These are phyloP conservation scores for Andrena haemorrhoa DNA, from an alignment of 2,888 invertebrate species.

Conservation along the genomic window DNA sequence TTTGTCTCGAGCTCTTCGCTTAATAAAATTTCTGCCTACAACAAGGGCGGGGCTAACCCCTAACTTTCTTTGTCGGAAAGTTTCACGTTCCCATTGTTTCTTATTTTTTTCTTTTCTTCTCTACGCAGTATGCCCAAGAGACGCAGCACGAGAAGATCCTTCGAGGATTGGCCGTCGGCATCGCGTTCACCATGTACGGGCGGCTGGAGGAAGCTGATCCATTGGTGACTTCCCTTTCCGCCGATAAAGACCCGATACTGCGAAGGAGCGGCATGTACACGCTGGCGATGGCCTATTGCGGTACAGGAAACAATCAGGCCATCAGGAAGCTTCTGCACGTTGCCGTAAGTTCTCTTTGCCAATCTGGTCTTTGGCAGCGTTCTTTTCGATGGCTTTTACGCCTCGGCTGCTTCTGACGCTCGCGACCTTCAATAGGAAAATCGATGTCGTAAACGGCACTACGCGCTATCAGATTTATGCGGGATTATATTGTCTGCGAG, in stretches of 20 bases:
- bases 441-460: background rate
- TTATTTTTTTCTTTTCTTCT: conserved; percentile 11
- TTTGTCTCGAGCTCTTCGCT: background rate
- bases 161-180: conserved; percentile 98
- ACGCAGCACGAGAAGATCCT: conserved; percentile 99
- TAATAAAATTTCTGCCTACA: background rate
- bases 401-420: background rate
- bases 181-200: conserved; percentile 98
- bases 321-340: conserved; percentile 97
- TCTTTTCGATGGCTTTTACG: background rate
- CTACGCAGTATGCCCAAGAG: conserved; percentile 93
- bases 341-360: conserved; percentile 89
- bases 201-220: conserved; percentile 98
- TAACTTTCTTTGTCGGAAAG: background rate
- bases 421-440: background rate
- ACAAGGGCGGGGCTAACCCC: background rate
- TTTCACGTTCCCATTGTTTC: background rate
- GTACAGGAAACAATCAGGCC: conserved; percentile 98
- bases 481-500: conserved; percentile 3
- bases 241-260: conserved; percentile 97
- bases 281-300: conserved; percentile 98
- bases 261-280: conserved; percentile 99
- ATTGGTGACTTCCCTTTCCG: conserved; percentile 94
- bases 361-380: background rate
- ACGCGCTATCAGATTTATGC: background rate